Evolutionary conservation across 2,113 vertebrate species (phyloP).

Genomic region (Psettodes erumei): DNA sequence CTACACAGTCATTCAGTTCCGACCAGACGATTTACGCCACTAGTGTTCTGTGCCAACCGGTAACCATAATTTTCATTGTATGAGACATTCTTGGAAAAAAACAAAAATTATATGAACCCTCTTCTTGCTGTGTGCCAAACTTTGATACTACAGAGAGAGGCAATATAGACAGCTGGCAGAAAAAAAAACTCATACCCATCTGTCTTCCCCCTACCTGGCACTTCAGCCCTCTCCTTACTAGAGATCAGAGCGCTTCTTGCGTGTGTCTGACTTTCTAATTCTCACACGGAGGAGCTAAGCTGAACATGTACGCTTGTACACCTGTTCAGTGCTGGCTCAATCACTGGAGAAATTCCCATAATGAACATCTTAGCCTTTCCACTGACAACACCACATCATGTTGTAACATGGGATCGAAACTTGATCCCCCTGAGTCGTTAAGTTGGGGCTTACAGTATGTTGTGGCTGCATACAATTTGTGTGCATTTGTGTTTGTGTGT

Average conservation of each 20-base stretch:
- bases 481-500: not conserved
- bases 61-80: constrained; percentile 46
- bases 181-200: constrained; percentile 61
- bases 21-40: constrained; percentile 46
- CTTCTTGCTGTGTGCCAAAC: constrained; percentile 35
- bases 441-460: constrained; percentile 33
- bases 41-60: constrained; percentile 24
- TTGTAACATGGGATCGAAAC: constrained; percentile 54
- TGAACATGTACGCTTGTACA: constrained; percentile 61
- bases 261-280: constrained; percentile 64
- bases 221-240: constrained; percentile 46
- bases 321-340: constrained; percentile 60
- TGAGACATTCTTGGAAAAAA: constrained; percentile 45
- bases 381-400: constrained; percentile 48
- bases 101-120: constrained; percentile 34
- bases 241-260: constrained; percentile 66
- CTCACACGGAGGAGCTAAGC: constrained; percentile 58
- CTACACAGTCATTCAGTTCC: constrained; percentile 22
- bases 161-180: constrained; percentile 60
- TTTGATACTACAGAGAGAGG: constrained; percentile 21
- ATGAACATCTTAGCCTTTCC: constrained; percentile 47
- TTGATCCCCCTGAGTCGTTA: constrained; percentile 50
- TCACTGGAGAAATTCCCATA: constrained; percentile 60
- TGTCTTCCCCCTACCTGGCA: constrained; percentile 53
- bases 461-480: not conserved